phyloP scores from a whole-genome alignment of 2,888 invertebrate genomes.

The Mongoloraphidia duomilia region DNA sequence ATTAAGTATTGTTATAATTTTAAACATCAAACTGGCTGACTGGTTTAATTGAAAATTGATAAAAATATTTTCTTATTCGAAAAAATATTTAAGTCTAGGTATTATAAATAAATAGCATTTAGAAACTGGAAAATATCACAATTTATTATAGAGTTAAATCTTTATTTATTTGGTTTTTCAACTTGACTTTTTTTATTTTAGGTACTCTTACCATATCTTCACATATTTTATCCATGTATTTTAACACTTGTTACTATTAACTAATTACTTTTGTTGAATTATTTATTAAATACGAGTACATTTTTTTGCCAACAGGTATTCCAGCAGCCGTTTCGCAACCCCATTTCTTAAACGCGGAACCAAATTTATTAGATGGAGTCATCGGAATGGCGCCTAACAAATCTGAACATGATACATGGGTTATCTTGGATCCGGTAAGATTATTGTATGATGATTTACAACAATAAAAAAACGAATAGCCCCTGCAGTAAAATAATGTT shows the following conservation, averaged over 20 bases:
- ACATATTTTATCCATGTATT: background rate
- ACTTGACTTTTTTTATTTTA: background rate
- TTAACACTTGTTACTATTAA: too few species aligned
- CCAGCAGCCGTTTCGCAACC: conserved; percentile 53
- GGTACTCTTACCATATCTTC: background rate
- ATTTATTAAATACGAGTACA: too few species aligned
- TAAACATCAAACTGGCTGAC: background rate
- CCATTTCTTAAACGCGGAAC: conserved; percentile 49
- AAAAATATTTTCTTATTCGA: too few species aligned
- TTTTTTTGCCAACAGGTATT: conserved; percentile 35
- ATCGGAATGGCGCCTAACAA: conserved; percentile 46
- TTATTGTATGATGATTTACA: background rate
- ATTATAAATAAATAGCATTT: background rate
- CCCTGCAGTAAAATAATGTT: too few species aligned
- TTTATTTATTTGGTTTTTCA: background rate
- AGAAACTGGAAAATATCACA: background rate
- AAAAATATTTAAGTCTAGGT: background rate
- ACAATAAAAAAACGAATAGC: too few species aligned
- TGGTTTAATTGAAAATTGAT: too few species aligned
- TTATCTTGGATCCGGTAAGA: conserved; percentile 59
- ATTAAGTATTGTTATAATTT: conserved; percentile 26
- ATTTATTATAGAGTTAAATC: background rate
- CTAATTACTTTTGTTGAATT: too few species aligned
- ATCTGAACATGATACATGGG: conserved; percentile 36
- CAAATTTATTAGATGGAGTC: conserved; percentile 37